Percentiles rank a stretch among this genome's conserved stretches.
phyloP scores from a whole-genome alignment of 2,797 vertebrate genomes.

The Acanthurus leucopareius region DNA sequence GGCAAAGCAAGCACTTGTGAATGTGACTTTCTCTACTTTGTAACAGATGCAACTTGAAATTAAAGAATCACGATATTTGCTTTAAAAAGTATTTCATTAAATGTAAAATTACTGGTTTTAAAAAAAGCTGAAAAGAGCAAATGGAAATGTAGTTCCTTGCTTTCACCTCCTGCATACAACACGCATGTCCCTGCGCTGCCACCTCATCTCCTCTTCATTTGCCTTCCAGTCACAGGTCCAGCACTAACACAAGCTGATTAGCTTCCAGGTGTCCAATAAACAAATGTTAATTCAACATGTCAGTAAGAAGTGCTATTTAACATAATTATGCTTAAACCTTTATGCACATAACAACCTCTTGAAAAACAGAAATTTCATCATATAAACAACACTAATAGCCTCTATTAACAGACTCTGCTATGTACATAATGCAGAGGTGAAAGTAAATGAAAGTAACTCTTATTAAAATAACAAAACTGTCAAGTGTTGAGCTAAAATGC shows the following conservation, averaged over 20 bases:
- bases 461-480: no score
- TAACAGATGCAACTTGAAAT: no score
- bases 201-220: conserved; percentile 1
- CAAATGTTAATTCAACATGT: conserved; percentile 17
- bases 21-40: no score
- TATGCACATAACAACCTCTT: not conserved
- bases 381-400: not conserved
- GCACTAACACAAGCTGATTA: conserved; percentile 44
- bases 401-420: not conserved
- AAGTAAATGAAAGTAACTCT: no score
- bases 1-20: no score
- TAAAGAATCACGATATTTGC: no score
- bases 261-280: conserved; percentile 12
- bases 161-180: not conserved
- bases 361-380: not conserved
- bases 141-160: no score
- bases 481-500: no score
- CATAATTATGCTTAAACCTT: not conserved
- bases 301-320: not conserved
- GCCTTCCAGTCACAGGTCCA: conserved; percentile 12
- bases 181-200: not conserved
- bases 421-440: not conserved
- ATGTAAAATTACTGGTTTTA: no score
- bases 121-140: no score
- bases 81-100: no score